Evolutionary conservation across 1,140 invertebrate species (phyloP), one percentile per base, ranked within the genome.

Genomic region (Monochamus saltuarius): DNA sequence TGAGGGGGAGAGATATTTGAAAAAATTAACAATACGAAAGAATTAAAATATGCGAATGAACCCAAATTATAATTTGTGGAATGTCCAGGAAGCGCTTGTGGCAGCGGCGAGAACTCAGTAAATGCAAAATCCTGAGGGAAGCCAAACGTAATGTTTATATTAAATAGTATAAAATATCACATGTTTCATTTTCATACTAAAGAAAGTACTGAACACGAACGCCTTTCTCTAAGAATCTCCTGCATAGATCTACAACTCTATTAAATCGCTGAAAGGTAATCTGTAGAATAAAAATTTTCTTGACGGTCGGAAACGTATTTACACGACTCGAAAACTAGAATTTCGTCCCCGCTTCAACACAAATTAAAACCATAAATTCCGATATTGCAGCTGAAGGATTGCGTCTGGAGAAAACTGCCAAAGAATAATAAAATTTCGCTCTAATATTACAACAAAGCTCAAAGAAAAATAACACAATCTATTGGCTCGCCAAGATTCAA

Each of bases 101-200:
- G 40, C 7, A 7, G 40, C n/a, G 40, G 40, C n/a, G n/a, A 29
- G 16, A 17, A 58, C 45, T 38, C 38, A 56, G 46, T 66, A 66
- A 66, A 66, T 66, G 65, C 68, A 68, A 64, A 70, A 71, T 71
- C 73, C 71, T 73, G 70, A 73, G 71, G 72, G 69, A 70, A 65
- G 65, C 65, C 66, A 67, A 72, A 72, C 61, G 70, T 65, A 69
- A 69, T 67, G 65, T 65, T 68, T 67, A 73, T 66, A 64, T 70
- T 69, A 72, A 74, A 74, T 75, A 75, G 70, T 75, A 75, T 75
- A 75, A 75, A 76, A 74, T 76, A 76, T 75, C 73, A 76, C 73
- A 75, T 74, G 66, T 73, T 67, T 73, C 70, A 66, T 73, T 71
- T 29, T 66, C 59, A 67, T 70, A 68, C 70, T 70, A 68, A 70